Base-by-base conservation (phyloP, 2,113 vertebrate species). In the Spea bombifrons region DNA sequence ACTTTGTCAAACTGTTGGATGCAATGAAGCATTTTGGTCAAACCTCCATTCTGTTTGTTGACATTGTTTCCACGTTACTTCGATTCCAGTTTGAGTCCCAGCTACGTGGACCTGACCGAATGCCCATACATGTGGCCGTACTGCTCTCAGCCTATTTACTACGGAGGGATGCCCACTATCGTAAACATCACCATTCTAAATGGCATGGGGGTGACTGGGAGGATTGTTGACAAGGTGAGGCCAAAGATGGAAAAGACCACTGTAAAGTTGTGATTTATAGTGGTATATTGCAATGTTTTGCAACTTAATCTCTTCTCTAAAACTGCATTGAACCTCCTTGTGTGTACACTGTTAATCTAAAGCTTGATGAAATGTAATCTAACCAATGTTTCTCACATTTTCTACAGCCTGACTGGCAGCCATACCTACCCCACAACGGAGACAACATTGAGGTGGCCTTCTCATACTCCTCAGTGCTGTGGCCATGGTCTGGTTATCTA, bases 101-200 rank as follows among this genome's bases (percentile, higher is more conserved):
- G 96, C 90, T 99, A 99, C 87, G 93, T 99, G 46, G 97, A 99
- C 84, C 89, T 99, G 81, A 99, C 97, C 0, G 97, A 99, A 88
- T 97, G 95, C 85, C 97, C 97, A 0, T 99, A 99, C 90, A 99
- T 99, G 97, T 99, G 97, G 97, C 97, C 97, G 5, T 99, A 99
- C 88, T 99, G 97, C 88, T 99, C 97, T 64, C 97, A 99, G 88
- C 97, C 97, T 76, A 97, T 99, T 86, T 99, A 99, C 90, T 99
- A 98, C 0, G 97, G 97, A 81, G 97, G 97, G 53, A 99, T 99
- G 96, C 97, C 97, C 66, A 96, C 96, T 7, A 95, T 99, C 43
- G 94, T 99, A 80, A 99, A 99, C 64, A 92, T 99, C 75, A 99
- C 97, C 12, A 97, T 99, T 80, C 95, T 99, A 15, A 99, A 99